Base-by-base conservation (phyloP, 2,113 vertebrate species). In the Otus sunia region DNA sequence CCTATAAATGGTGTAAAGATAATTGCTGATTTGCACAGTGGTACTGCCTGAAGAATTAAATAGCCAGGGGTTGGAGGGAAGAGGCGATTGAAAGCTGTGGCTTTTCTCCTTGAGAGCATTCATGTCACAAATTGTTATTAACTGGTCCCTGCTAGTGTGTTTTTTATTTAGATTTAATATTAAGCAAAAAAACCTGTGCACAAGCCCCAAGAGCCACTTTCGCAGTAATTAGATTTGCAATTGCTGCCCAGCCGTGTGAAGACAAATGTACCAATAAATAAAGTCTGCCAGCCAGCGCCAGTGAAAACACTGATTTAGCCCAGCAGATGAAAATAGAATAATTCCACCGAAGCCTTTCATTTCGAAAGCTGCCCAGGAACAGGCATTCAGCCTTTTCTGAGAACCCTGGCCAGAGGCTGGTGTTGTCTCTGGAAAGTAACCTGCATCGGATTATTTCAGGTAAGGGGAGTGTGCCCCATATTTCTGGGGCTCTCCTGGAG, bases 111-210 rank as follows among this genome's bases (percentile, higher is more conserved):
- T 3, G 2, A 67, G 56, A 59, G 10, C 8, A 15, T 73, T 68
- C 32, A 4, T 41, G 27, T 78, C 68, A 62, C 68, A 77, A 34
- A 74, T 74, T 41, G 15, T 89, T 81, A 92, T 52, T 49, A 87
- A 78, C 56, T 26, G 39, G 41, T 71, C 32, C 55, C 32, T 85
- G 37, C 22, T 81, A 34, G 12, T 50, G 36, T 50, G 47, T 15
- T 62, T 89, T 91, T 94, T 50, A 79, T 94, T 95, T 69, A 81
- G 90, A 84, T 85, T 93, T 94, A 87, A 55, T 81, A 71, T 81
- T 89, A 87, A 90, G 39, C 68, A 87, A 85, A 93, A 85, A 17
- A 52, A 91, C 85, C 64, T 78, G 45, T 78, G 90, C 60, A 17
- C 15, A 75, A 85, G 47, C 73, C 87, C 73, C 8, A 3, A 81